Conservation (phyloP, 2,113 vertebrate genomes). For the Callopanchax toddi region DNA sequence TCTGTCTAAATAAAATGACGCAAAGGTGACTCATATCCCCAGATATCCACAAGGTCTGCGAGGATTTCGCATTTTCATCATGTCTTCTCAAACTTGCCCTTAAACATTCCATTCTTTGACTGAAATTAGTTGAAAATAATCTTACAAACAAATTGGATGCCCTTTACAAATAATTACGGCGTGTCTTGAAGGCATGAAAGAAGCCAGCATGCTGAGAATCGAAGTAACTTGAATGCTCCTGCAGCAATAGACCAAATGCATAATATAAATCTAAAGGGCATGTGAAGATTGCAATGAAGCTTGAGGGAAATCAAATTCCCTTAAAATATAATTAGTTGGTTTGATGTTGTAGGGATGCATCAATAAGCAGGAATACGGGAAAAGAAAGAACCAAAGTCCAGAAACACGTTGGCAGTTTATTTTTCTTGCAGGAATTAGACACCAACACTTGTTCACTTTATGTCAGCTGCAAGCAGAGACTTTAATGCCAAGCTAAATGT, state of each 20-base stretch:
- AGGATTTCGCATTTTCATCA: background rate
- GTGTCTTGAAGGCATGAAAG: background rate
- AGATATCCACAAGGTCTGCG: background rate
- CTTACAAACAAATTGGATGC: background rate
- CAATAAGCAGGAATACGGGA: background rate
- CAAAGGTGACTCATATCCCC: conserved; percentile 44
- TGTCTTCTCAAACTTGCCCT: too few species aligned
- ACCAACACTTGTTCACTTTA: background rate
- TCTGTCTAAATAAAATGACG: conserved; percentile 24
- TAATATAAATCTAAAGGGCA: too few species aligned
- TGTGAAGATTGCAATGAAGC: background rate
- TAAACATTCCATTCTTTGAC: background rate
- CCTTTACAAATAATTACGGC: background rate
- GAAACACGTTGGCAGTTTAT: background rate
- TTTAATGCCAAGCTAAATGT: background rate
- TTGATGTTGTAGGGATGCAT: background rate
- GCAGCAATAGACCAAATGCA: background rate
- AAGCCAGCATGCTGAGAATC: background rate
- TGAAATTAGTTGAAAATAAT: background rate
- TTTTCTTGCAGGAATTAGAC: background rate
- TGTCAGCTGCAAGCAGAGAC: too few species aligned
- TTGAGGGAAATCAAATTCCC: too few species aligned
- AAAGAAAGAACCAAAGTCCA: background rate
- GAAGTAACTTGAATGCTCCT: background rate
- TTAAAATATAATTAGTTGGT: background rate